Evolutionary conservation across 53 echinoderm and acorn worm species (phyloP).

Genomic region (Astropecten irregularis): DNA sequence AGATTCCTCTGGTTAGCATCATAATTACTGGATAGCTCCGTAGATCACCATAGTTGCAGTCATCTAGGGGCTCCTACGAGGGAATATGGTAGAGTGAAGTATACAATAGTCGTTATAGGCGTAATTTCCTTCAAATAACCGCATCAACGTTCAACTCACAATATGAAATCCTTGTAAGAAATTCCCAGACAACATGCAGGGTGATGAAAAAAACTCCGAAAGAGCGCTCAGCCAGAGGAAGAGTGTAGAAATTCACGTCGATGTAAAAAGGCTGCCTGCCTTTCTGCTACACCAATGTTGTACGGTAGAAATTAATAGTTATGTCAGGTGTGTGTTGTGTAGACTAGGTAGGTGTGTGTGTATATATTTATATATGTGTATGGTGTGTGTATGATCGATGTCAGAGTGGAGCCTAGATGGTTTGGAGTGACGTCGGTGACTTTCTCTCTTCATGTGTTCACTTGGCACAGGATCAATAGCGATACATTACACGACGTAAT

Average conservation of each 20-base stretch:
- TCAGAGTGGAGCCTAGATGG: neutral
- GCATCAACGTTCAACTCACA: neutral
- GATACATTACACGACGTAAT: constrained; percentile 45
- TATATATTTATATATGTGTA: neutral
- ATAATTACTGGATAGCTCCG: neutral
- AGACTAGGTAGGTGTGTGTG: too few relatives aligned
- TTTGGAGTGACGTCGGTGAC: constrained; percentile 33
- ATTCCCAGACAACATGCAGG: neutral
- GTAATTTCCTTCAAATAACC: neutral
- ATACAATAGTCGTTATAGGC: neutral
- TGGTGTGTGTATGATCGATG: constrained; percentile 11
- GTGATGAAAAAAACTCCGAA: too few relatives aligned
- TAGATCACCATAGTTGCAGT: neutral
- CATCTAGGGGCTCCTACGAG: neutral
- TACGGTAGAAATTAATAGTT: neutral
- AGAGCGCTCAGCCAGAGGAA: too few relatives aligned
- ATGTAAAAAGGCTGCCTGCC: too few relatives aligned
- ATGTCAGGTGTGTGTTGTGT: neutral
- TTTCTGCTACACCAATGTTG: too few relatives aligned
- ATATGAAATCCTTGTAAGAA: neutral
- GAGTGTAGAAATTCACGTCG: too few relatives aligned
- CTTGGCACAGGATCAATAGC: constrained; percentile 49
- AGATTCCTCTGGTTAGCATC: neutral
- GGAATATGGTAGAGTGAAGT: neutral
- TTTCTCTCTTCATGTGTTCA: constrained; percentile 29